Conservation (phyloP, 2,888 invertebrate genomes). For the Yponomeuta cagnagella region DNA sequence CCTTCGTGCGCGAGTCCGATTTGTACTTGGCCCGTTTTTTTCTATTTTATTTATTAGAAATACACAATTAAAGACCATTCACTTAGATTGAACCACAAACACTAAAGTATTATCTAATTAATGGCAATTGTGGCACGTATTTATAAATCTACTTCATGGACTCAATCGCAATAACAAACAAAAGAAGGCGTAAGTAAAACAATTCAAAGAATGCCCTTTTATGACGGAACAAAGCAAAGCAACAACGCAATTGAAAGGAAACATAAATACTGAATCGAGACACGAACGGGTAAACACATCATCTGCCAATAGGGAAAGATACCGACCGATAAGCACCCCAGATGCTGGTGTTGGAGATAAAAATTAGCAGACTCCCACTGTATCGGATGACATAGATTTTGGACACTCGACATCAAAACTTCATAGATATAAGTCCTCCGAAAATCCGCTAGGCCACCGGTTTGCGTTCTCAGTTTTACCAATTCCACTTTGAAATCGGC, state of each 20-base stretch:
- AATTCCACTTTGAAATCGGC: no score
- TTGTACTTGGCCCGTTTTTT: no score
- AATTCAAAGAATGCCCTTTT: conserved; percentile 4
- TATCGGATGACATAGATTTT: conserved; percentile 30
- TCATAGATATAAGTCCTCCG: no score
- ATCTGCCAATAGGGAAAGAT: conserved; percentile 52
- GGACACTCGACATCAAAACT: neutral
- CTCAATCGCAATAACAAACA: neutral
- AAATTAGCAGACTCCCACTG: conserved; percentile 56
- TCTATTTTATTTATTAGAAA: no score
- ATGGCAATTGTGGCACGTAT: no score
- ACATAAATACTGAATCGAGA: conserved; percentile 4
- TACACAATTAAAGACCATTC: no score
- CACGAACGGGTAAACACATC: conserved; percentile 26
- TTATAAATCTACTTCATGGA: no score
- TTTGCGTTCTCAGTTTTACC: no score
- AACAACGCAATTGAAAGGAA: conserved; percentile 15
- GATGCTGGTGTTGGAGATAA: conserved; percentile 60
- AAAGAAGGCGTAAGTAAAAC: neutral
- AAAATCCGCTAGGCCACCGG: no score
- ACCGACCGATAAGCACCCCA: conserved; percentile 54
- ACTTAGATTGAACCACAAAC: no score
- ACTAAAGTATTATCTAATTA: no score
- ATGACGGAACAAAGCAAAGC: conserved; percentile 17
- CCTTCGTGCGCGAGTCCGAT: no score